Evolutionary conservation across 2,888 invertebrate genomes (phyloP).

Genomic region (Eupithecia subumbrata): DNA sequence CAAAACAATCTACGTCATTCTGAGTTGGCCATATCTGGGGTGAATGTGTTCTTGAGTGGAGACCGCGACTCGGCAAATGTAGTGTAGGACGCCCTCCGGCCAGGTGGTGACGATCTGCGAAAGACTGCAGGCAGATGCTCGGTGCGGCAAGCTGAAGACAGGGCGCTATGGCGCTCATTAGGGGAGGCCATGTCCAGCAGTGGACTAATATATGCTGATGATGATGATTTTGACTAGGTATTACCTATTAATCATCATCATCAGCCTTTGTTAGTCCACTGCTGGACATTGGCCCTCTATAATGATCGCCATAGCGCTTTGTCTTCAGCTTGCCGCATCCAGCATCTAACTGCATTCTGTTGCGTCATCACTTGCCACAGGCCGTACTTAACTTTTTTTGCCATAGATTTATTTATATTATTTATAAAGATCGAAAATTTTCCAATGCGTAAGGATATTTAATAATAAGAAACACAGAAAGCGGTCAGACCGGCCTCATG

Average conservation of each 20-base stretch:
- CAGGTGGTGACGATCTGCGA: no score
- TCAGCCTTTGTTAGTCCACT: neutral
- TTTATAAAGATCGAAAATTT: neutral
- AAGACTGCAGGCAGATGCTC: no score
- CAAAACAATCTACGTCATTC: neutral
- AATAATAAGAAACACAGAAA: conserved; percentile 27
- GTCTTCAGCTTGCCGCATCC: neutral
- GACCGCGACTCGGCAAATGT: no score
- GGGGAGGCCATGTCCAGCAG: no score
- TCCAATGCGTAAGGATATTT: neutral
- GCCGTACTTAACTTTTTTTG: neutral
- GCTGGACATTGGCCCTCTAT: neutral
- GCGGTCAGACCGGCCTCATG: conserved; percentile 31
- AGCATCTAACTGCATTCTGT: no score
- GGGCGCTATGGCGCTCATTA: no score
- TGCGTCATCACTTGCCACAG: no score
- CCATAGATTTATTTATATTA: neutral
- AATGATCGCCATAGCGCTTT: neutral
- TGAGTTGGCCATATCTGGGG: neutral
- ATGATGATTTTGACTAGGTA: neutral
- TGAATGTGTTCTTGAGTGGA: no score
- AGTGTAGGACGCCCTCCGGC: no score
- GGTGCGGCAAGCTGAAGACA: no score
- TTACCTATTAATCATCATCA: neutral
- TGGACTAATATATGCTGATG: no score